Evolutionary conservation across 2,113 vertebrate species (phyloP).

Genomic region (Takifugu bimaculatus): DNA sequence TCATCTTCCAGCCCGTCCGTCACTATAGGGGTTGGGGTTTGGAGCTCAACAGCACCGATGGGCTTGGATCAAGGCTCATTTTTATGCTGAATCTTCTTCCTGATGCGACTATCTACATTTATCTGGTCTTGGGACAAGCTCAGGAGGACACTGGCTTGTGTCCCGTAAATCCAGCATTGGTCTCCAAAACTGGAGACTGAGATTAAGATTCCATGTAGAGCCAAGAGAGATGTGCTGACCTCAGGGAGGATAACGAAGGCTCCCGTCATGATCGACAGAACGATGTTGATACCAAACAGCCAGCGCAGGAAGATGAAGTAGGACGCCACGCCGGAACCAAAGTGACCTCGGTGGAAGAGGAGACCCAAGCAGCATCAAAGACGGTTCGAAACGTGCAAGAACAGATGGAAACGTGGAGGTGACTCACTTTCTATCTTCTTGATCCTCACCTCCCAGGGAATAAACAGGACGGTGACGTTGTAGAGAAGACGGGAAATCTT

Average conservation of each 20-base stretch:
- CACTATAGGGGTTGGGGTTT: too few relatives aligned
- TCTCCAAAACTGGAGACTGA: too few relatives aligned
- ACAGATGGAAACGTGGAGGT: neutral
- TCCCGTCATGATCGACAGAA: slow-evolving; percentile 92
- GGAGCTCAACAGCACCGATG: too few relatives aligned
- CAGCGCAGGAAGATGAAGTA: slow-evolving; percentile 98
- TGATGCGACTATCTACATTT: too few relatives aligned
- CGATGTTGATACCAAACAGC: slow-evolving; percentile 96
- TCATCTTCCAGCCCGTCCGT: too few relatives aligned
- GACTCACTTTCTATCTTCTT: slow-evolving; percentile 98
- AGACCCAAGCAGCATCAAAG: neutral
- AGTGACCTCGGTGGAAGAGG: slow-evolving; percentile 82
- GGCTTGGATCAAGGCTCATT: too few relatives aligned
- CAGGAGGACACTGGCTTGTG: too few relatives aligned
- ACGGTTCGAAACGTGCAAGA: too few relatives aligned
- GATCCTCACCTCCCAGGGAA: slow-evolving; percentile 98
- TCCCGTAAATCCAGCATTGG: too few relatives aligned
- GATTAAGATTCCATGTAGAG: too few relatives aligned
- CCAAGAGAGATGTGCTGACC: slow-evolving; percentile 71
- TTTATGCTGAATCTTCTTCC: too few relatives aligned
- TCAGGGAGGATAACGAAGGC: slow-evolving; percentile 96
- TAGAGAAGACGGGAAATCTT: slow-evolving; percentile 85
- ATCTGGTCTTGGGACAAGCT: too few relatives aligned
- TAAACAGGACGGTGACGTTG: slow-evolving; percentile 89
- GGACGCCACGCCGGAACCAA: slow-evolving; percentile 96